Evolutionary conservation across 2,113 vertebrate genomes (phyloP).

Genomic region (Sus scrofa): DNA sequence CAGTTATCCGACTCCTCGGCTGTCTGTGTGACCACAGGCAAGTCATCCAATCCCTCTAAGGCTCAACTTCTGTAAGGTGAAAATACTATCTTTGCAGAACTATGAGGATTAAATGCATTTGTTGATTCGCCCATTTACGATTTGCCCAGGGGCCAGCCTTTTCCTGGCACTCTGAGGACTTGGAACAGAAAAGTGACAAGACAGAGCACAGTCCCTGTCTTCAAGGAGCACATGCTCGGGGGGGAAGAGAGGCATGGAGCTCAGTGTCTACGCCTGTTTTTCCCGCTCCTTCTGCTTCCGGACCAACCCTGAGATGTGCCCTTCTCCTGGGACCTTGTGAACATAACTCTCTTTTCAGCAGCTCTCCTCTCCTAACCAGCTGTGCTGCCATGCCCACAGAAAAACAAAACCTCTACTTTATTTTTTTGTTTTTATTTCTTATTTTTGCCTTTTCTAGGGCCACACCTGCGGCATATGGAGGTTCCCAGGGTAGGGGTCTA

Average conservation of each 20-base stretch:
- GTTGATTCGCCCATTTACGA: neutral
- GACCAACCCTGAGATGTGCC: no score
- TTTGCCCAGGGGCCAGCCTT: neutral
- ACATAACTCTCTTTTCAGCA: neutral
- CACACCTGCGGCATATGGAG: no score
- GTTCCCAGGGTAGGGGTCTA: no score
- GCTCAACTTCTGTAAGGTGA: neutral
- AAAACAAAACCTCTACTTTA: constrained; percentile 15
- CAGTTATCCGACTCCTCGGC: neutral
- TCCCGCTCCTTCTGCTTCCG: neutral
- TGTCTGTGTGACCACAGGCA: neutral
- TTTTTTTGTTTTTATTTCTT: no score
- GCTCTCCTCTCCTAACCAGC: neutral
- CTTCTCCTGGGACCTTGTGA: neutral
- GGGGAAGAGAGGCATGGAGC: neutral
- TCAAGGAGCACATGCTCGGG: neutral
- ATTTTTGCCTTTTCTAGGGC: no score
- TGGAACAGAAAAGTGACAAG: neutral
- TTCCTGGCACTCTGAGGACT: constrained; percentile 1
- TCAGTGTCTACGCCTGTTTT: neutral
- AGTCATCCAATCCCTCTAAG: neutral
- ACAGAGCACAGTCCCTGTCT: neutral
- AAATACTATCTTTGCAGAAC: neutral
- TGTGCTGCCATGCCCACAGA: neutral
- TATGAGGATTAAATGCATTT: neutral